Base-by-base conservation (phyloP, 2,888 invertebrate species). In the Agrochola macilenta region DNA sequence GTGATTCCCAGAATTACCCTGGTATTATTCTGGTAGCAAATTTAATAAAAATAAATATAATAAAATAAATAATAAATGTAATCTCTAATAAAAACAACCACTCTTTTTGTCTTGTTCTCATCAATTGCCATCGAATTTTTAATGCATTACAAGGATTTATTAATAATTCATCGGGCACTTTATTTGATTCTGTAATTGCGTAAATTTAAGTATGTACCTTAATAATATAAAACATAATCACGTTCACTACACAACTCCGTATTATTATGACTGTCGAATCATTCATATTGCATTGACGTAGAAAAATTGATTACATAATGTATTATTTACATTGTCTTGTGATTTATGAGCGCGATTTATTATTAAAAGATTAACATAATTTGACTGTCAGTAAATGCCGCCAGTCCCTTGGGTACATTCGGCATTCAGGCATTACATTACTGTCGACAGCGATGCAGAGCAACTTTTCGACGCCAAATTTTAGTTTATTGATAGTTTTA, bases 361-460 rank as follows among this genome's bases (percentile, higher is more conserved):
- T 54, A 79, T 68, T 60, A 52, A 52, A 20, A 39, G 35, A 77
- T 65, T 79, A 79, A 17, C 30, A 61, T 54, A 35, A 79, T 79
- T 35, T 61, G 12, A 26, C 46, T 64, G n/a, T 26, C 23, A 23
- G 9, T 52, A 23, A 20, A 9, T 23, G 52, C 52, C 8, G 52
- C 52, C 52, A 52, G 20, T 52, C 52, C 23, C 23, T 52, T 52
- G 52, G 52, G 52, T 52, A 23, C 23, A 23, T 23, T 23, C 35
- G 35, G 35, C 35, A 5, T n/a, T n/a, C n/a, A n/a, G n/a, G 5
- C 4, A 35, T 35, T 35, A 35, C 35, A 35, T 35, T 35, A 35
- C 35, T 35, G 23, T 52, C 23, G 9, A 52, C 9, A 52, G 23
- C 9, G 52, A 3, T 52, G 3, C 8, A 9, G 3, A 52, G 52